Evolutionary conservation across 1,140 invertebrate species (phyloP).

Genomic region (Achroia grisella): DNA sequence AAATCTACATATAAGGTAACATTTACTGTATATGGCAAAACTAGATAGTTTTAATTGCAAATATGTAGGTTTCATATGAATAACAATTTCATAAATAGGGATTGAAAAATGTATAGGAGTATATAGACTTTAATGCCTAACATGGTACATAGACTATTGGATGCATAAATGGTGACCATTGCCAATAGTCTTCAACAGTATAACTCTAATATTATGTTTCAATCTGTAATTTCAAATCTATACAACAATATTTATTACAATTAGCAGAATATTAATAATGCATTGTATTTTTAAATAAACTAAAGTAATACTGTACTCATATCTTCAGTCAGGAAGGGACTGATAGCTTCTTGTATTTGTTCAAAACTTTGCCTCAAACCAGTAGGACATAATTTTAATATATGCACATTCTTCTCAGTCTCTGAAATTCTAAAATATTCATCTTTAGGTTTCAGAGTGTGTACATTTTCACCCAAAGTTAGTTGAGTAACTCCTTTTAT

Average conservation of each 20-base stretch:
- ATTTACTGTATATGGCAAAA: too few relatives aligned
- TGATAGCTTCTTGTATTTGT: slow-evolving; percentile 56
- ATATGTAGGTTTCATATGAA: too few relatives aligned
- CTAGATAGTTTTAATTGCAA: neutral
- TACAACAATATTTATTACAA: neutral
- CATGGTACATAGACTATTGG: too few relatives aligned
- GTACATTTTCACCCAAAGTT: slow-evolving; percentile 54
- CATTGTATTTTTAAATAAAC: too few relatives aligned
- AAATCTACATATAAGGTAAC: neutral
- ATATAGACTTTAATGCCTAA: too few relatives aligned
- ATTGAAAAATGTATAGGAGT: too few relatives aligned
- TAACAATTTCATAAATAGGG: too few relatives aligned
- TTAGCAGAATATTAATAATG: too few relatives aligned
- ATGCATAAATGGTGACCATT: too few relatives aligned
- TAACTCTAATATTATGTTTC: too few relatives aligned
- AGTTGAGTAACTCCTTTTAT: slow-evolving; percentile 63
- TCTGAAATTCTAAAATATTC: slow-evolving; percentile 28
- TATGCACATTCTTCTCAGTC: slow-evolving; percentile 8
- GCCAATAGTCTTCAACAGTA: too few relatives aligned
- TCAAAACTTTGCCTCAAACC: slow-evolving; percentile 56
- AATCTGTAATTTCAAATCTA: too few relatives aligned
- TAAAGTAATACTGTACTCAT: slow-evolving; percentile 53
- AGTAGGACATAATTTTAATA: slow-evolving; percentile 44
- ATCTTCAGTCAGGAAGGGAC: slow-evolving; percentile 58
- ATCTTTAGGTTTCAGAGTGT: slow-evolving; percentile 54